Conservation (phyloP, 2,113 vertebrate genomes). For the Paracanthobrama guichenoti region DNA sequence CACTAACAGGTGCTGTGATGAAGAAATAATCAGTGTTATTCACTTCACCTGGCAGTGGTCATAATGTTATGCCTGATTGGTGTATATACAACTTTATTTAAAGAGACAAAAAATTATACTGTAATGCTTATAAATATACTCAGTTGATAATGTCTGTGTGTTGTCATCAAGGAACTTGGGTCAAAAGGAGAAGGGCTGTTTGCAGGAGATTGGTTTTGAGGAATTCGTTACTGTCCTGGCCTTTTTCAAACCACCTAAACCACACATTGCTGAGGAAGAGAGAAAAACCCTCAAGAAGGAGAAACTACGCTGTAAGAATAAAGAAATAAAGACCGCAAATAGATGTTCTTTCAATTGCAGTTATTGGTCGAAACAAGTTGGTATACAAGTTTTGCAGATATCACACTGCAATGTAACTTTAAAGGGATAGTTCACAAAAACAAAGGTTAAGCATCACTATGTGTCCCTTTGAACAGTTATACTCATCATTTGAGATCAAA, state of each 20-base stretch:
- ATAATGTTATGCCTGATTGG: too few relatives aligned
- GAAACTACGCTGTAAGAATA: slow-evolving; percentile 87
- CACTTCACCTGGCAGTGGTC: too few relatives aligned
- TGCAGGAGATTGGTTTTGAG: slow-evolving; percentile 84
- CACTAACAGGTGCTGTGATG: too few relatives aligned
- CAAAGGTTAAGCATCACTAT: background rate
- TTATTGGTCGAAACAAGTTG: too few relatives aligned
- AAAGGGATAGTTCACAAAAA: background rate
- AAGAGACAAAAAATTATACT: too few relatives aligned
- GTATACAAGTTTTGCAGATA: background rate
- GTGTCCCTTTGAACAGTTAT: background rate
- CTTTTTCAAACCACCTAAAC: slow-evolving; percentile 85
- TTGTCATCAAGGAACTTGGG: slow-evolving; percentile 81
- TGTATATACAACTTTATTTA: too few relatives aligned
- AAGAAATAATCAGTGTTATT: too few relatives aligned
- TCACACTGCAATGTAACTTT: background rate
- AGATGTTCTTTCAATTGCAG: background rate
- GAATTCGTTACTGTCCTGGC: slow-evolving; percentile 95
- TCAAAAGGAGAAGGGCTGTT: slow-evolving; percentile 71
- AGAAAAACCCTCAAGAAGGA: slow-evolving; percentile 75
- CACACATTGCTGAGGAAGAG: slow-evolving; percentile 79
- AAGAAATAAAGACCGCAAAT: too few relatives aligned
- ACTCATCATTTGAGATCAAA: background rate
- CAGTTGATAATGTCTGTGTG: background rate
- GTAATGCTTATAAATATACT: background rate